Evolutionary conservation across 92 coral and sea anemone species (phyloP).

Genomic region (Metridium senile): DNA sequence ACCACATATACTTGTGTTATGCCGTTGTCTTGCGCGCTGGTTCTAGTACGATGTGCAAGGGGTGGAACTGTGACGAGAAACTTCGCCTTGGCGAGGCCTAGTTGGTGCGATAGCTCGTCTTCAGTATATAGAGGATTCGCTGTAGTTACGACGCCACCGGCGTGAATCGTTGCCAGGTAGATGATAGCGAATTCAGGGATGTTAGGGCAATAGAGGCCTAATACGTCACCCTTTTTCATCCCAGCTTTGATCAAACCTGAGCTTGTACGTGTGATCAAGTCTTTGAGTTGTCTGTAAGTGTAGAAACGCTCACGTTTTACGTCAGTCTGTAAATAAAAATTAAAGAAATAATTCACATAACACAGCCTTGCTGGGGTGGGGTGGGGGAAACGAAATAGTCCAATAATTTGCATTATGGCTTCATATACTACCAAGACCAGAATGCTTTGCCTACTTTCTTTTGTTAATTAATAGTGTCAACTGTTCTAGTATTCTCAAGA

Average conservation of each 20-base stretch:
- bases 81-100: constrained; percentile 61
- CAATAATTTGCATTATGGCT: too few relatives aligned
- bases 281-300: constrained; percentile 64
- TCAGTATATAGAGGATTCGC: constrained; percentile 73
- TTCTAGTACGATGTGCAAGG: constrained; percentile 66
- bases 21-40: constrained; percentile 59
- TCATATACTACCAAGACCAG: too few relatives aligned
- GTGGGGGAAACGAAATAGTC: too few relatives aligned
- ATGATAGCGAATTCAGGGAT: constrained; percentile 73
- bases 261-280: constrained; percentile 48
- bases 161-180: constrained; percentile 61
- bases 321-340: constrained; percentile 49
- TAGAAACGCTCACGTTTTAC: constrained; percentile 61
- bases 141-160: constrained; percentile 75
- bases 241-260: constrained; percentile 77
- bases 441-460: too few relatives aligned
- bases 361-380: too few relatives aligned
- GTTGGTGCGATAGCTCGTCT: constrained; percentile 72
- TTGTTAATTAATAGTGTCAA: too few relatives aligned
- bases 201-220: constrained; percentile 71
- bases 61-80: constrained; percentile 70
- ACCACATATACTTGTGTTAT: constrained; percentile 52
- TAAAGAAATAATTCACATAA: too few relatives aligned
- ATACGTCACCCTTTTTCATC: constrained; percentile 80
- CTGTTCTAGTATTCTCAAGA: too few relatives aligned